These are phyloP conservation scores for Zaprionus obscuricornis DNA, from an alignment of 2,888 invertebrate genomes.

Conservation along the genomic window DNA sequence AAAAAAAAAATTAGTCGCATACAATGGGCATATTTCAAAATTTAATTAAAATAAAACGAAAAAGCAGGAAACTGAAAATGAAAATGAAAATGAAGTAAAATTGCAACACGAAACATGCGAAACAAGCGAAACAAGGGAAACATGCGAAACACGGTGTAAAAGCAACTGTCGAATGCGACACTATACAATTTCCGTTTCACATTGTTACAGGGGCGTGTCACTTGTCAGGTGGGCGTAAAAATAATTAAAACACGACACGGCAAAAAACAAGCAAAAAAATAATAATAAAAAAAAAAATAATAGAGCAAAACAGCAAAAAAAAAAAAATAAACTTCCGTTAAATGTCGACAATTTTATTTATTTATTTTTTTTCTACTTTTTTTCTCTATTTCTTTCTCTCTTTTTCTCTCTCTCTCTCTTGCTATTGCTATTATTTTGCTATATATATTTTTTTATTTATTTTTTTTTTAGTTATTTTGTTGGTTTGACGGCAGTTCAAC, in stretches of 20 bases:
- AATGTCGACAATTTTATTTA: conserved; percentile 28
- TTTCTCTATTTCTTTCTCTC: too few species aligned
- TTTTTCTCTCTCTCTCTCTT: too few species aligned
- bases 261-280: too few species aligned
- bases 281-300: conserved; percentile 11
- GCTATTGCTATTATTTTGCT: background rate
- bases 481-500: conserved; percentile 47
- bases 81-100: too few species aligned
- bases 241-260: conserved; percentile 66
- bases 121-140: conserved; percentile 17
- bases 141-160: background rate
- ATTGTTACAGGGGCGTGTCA: conserved; percentile 53
- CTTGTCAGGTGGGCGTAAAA: conserved; percentile 69
- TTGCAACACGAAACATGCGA: background rate
- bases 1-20: conserved; percentile 42
- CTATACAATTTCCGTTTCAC: conserved; percentile 73
- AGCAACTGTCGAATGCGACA: conserved; percentile 46
- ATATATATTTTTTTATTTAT: conserved; percentile 14
- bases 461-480: conserved; percentile 6
- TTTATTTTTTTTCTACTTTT: conserved; percentile 1
- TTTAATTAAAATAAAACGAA: conserved; percentile 74
- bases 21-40: conserved; percentile 76
- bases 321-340: conserved; percentile 49
- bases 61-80: conserved; percentile 23
- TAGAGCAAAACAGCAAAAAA: conserved; percentile 11